These are phyloP conservation scores for Cavia porcellus DNA, from an alignment of 2,113 vertebrate genomes.

Conservation along the genomic window DNA sequence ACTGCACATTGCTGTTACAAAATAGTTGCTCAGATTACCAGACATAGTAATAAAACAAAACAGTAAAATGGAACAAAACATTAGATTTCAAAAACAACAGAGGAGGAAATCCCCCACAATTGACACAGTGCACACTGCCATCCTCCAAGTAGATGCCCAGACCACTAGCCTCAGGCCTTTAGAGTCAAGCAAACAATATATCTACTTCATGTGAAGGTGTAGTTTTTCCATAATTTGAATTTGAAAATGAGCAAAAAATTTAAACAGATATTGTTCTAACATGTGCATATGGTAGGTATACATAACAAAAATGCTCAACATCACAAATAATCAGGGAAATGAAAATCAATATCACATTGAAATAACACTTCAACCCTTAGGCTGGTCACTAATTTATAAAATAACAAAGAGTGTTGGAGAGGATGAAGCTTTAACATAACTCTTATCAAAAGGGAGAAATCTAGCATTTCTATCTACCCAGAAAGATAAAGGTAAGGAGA, in stretches of 20 bases:
- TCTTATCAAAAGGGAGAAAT: background rate
- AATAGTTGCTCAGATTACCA: too few species aligned
- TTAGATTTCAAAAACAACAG: too few species aligned
- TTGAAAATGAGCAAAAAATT: background rate
- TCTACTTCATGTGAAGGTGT: too few species aligned
- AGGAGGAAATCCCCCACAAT: too few species aligned
- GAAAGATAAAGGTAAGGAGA: background rate
- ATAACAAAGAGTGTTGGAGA: background rate
- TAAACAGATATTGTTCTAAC: background rate
- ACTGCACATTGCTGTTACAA: too few species aligned
- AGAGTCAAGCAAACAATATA: too few species aligned
- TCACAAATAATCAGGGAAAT: background rate
- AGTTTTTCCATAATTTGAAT: background rate
- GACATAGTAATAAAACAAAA: too few species aligned
- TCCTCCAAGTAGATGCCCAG: too few species aligned
- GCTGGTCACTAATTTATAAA: background rate
- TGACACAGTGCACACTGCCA: too few species aligned
- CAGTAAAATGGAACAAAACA: too few species aligned
- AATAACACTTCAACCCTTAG: background rate
- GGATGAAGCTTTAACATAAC: background rate
- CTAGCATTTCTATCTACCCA: background rate
- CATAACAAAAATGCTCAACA: background rate
- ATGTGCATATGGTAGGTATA: background rate
- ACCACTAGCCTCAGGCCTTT: too few species aligned
- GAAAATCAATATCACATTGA: background rate